Conservation (phyloP, 2,888 invertebrate genomes). For the Zootermopsis nevadensis region DNA sequence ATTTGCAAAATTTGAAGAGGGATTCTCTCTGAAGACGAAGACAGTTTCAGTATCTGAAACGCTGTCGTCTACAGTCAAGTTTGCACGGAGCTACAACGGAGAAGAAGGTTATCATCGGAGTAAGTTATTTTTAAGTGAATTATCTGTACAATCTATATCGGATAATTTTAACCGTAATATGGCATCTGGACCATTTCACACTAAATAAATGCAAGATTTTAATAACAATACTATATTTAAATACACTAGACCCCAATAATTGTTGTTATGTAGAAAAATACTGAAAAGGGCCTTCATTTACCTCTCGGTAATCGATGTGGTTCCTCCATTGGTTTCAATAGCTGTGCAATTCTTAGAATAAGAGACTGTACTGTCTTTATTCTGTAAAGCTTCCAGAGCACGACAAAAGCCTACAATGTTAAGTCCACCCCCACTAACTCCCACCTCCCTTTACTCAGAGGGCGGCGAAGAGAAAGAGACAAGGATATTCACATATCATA, state of each 20-base stretch:
- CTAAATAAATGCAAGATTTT: too few species aligned
- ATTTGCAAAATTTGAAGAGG: too few species aligned
- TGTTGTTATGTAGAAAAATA: neutral
- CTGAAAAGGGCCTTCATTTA: neutral
- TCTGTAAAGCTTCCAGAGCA: constrained; percentile 4
- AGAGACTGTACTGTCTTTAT: constrained; percentile 4
- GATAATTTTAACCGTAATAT: too few species aligned
- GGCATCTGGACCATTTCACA: too few species aligned
- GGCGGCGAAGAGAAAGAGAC: constrained; percentile 1
- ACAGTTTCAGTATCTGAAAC: too few species aligned
- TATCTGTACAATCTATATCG: too few species aligned
- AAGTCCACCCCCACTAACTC: constrained; percentile 36
- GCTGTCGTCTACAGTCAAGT: too few species aligned
- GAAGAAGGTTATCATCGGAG: too few species aligned
- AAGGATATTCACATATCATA: constrained; percentile 28
- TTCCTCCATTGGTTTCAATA: neutral
- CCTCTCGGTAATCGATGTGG: neutral
- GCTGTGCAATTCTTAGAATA: neutral
- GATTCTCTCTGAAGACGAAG: too few species aligned
- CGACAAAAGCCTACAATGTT: constrained; percentile 21
- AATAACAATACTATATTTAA: neutral
- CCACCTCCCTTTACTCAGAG: constrained; percentile 25
- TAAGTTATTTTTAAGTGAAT: too few species aligned
- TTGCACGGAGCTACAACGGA: too few species aligned
- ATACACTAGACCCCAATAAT: too few species aligned